Evolutionary conservation across 2,888 invertebrate genomes (phyloP), one percentile per base, ranked within the genome.

Genomic region (Melangyna quadrimaculata): DNA sequence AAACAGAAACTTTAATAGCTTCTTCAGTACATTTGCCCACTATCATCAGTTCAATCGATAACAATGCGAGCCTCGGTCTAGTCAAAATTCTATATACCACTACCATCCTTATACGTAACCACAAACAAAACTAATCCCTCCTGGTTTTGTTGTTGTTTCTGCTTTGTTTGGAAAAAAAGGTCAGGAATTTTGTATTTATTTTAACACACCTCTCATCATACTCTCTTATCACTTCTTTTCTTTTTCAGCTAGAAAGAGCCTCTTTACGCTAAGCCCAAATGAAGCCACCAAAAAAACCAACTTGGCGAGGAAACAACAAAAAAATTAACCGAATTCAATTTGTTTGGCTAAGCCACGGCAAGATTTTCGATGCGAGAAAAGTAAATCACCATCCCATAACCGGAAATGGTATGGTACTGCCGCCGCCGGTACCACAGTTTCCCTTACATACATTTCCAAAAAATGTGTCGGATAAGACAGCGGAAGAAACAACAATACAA

Each of bases 401-500:
- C 67, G 45, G 67, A 69, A 69, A 77, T 63, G 75, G 71, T 53
- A 77, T 55, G 75, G 67, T 57, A 69, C 78, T n/a, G n/a, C n/a
- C n/a, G n/a, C n/a, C n/a, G n/a, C n/a, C n/a, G n/a, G n/a, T 40
- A n/a, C 45, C 71, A 32, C 45, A 67, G 83, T 67, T 67, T 79
- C 48, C 55, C 67, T 72, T 69, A 72, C 43, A 65, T 84, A 80
- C 79, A 84, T 84, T 84, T 75, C 48, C 74, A 78, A 78, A 78
- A 78, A 51, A 71, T 37, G 57, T 73, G 69, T 51, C 40, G 51
- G 59, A 67, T 73, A 73, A 73, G 51, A 32, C 24, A 59, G 37
- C 37, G 51, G 45, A 37, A 57, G 45, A 27, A 37, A 51, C 12
- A 40, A 55, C 22, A 24, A 27, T 65, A 45, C 14, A 40, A 70